Base-by-base conservation (phyloP, 2,888 invertebrate genomes). In the Napeogenes inachia region DNA sequence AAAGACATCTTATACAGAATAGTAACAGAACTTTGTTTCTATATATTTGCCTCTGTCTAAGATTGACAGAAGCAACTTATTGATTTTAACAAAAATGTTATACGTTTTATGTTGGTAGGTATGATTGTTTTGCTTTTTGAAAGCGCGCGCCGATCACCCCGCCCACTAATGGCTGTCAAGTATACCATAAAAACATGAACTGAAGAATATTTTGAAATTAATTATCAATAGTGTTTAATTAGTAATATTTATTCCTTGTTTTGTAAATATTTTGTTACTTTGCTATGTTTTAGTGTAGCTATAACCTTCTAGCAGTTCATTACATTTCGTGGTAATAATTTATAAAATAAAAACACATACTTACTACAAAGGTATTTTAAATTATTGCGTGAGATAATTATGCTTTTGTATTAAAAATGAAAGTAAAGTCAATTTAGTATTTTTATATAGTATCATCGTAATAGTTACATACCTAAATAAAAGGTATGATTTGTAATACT, bases 101-200 rank as follows among this genome's bases (percentile, higher is more conserved):
- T 56, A 61, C 57, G 42, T 65, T 61, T 62, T 64, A 68, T 59
- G 81, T 82, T 86, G 84, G 82, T 67, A 77, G 71, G 62, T 62
- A 70, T 73, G 80, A 71, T 76, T 82, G 80, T 83, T 84, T 83
- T 81, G 80, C 74, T 79, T 76, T 73, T 74, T 76, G 74, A 78
- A 76, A 75, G 77, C 82, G 80, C 81, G 50, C 84, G 80, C 84
- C 84, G 75, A 78, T 74, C 76, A 77, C 82, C 82, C 82, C 87
- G 82, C 86, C 87, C 66, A 63, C 60, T 64, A 66, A 69, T 83
- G 81, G 80, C 82, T 82, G 84, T 83, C 84, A 80, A 79, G 75
- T 74, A 71, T 70, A 73, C 47, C 47, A 33, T 50, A 50, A 30
- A 50, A 50, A 50, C 50, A 50, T 50, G 10, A 50, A 50, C 50